These are phyloP conservation scores for Poeciliopsis turneri DNA, from an alignment of 2,797 vertebrate species.

Conservation along the genomic window DNA sequence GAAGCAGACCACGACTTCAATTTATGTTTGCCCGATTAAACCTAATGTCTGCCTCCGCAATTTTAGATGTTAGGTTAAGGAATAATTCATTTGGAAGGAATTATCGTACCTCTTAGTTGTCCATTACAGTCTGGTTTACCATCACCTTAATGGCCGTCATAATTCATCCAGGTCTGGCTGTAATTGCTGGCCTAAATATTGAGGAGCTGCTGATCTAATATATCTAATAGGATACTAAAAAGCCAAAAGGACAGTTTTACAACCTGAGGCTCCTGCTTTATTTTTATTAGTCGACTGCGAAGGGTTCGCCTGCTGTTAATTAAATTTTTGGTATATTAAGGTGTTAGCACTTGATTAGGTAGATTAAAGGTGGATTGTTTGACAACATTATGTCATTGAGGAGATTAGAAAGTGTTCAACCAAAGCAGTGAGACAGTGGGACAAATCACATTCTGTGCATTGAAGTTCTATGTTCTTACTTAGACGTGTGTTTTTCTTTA, in stretches of 20 bases:
- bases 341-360: neutral
- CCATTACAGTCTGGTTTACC: conserved; percentile 74
- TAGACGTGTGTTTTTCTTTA: neutral
- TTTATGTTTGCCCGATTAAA: conserved; percentile 77
- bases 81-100: conserved; percentile 66
- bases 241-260: conserved; percentile 45
- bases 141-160: conserved; percentile 62
- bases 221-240: conserved; percentile 51
- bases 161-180: conserved; percentile 60
- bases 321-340: conserved; percentile 14
- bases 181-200: conserved; percentile 63
- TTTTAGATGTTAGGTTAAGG: conserved; percentile 59
- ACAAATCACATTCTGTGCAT: neutral
- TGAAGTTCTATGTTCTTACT: neutral
- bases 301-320: conserved; percentile 52
- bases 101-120: conserved; percentile 71
- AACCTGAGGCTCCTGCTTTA: conserved; percentile 30
- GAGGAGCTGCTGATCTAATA: conserved; percentile 47
- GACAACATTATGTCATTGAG: neutral
- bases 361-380: neutral
- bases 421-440: neutral
- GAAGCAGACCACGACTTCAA: conserved; percentile 66
- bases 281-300: conserved; percentile 31
- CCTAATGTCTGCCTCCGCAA: conserved; percentile 48
- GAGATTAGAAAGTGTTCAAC: neutral